These are phyloP conservation scores for Alaudala cheleensis DNA, from an alignment of 2,113 vertebrate genomes.

Conservation along the genomic window DNA sequence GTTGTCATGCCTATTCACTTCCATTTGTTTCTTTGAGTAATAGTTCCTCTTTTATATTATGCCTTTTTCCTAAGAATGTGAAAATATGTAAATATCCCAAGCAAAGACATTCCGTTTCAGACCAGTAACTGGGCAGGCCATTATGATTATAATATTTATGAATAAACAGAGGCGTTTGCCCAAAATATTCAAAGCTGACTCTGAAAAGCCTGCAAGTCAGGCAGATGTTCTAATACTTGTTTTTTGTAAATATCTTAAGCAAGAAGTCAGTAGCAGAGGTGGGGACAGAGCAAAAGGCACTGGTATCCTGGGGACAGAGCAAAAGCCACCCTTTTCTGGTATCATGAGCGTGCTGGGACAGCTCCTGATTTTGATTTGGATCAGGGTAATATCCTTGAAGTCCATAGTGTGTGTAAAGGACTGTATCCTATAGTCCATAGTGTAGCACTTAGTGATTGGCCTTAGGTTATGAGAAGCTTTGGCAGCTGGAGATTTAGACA, in stretches of 20 bases:
- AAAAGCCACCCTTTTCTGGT: background rate
- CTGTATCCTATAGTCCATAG: too few species aligned
- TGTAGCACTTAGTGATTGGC: background rate
- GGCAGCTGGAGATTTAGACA: background rate
- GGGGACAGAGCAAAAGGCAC: background rate
- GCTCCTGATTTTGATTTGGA: background rate
- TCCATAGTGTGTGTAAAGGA: fast-evolving
- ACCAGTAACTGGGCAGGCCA: background rate
- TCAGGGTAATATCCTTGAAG: background rate
- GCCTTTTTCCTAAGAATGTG: background rate
- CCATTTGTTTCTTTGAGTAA: background rate
- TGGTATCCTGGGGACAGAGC: background rate
- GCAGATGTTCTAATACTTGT: background rate
- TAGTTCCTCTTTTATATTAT: background rate
- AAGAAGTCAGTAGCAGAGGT: background rate
- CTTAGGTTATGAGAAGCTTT: background rate
- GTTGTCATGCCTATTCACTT: background rate
- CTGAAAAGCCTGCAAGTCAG: background rate
- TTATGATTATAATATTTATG: background rate
- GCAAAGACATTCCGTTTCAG: background rate
- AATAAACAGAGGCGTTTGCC: background rate
- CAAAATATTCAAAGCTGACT: background rate
- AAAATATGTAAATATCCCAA: background rate
- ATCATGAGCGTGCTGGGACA: background rate
- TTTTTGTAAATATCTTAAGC: background rate